Evolutionary conservation across 1,140 invertebrate species (phyloP), one percentile per base, ranked within the genome.

Genomic region (Mactra quadrangularis): DNA sequence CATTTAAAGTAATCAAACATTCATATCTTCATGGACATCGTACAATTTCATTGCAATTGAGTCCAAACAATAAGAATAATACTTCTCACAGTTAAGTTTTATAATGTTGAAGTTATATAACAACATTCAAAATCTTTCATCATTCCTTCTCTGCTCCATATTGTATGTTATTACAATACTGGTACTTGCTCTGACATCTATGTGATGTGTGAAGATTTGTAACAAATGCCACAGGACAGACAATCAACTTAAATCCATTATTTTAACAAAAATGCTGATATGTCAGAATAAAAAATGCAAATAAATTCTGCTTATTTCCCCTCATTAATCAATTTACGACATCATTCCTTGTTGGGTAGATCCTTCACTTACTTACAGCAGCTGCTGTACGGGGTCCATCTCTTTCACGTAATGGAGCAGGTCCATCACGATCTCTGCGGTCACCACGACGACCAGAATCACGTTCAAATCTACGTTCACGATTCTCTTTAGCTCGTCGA

Each of bases 401-500:
- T 29, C 70, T 41, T 22, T 53, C 68, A n/a, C 64, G 45, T 6
- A 47, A 27, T 55, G 38, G 38, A 41, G 38, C 6, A 7, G 38
- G 38, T 41, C 64, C 76, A n/a, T 25, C 17, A 19, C 76, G 38
- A n/a, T 52, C 17, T 22, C 29, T 17, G 17, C 35, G 55, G 45
- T 82, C 79, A 64, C 59, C 57, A 41, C 50, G 62, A 33, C 52
- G 71, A 27, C 53, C 52, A 35, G 2, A n/a, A n/a, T 78, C 76
- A 25, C 79, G 41, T 25, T 66, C 70, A 2, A 31, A 47, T 52
- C 85, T 70, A 19, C 83, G 71, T 38, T 85, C 87, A 53, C 90
- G 88, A 75, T 91, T 91, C 76, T 91, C 90, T 35, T 91, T 91
- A 4, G 87, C 70, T 35, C 88, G 66, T 29, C 87, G 85, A 22